Percentiles rank a stretch among this genome's conserved stretches.
Evolutionary conservation across 2,797 vertebrate genomes (phyloP).

Genomic region (Hoplostethus mediterraneus): DNA sequence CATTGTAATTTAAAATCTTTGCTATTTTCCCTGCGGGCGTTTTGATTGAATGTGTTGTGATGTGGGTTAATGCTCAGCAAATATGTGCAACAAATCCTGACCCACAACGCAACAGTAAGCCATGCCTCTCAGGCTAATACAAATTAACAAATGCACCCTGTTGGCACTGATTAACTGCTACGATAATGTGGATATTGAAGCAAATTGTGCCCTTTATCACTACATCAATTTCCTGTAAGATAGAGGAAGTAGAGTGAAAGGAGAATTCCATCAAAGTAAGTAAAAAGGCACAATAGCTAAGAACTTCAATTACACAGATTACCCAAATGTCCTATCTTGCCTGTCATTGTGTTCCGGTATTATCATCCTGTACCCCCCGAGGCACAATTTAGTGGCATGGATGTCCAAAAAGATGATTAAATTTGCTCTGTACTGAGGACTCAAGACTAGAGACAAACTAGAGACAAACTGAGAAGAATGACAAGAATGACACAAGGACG

Average conservation of each 20-base stretch:
- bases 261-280: conserved; percentile 42
- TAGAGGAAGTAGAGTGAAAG: conserved; percentile 28
- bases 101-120: conserved; percentile 9
- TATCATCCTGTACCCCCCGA: conserved; percentile 59
- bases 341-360: conserved; percentile 53
- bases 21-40: not conserved
- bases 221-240: conserved; percentile 34
- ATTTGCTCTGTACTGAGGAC: conserved; percentile 38
- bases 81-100: not conserved
- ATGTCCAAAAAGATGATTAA: conserved; percentile 47
- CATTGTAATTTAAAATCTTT: conserved; percentile 8
- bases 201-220: conserved; percentile 45
- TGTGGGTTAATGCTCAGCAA: conserved; percentile 15
- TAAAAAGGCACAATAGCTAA: conserved; percentile 40
- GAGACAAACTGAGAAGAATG: conserved; percentile 9
- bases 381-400: conserved; percentile 48
- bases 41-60: conserved; percentile 4
- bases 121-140: conserved; percentile 28
- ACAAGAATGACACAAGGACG: conserved; percentile 51
- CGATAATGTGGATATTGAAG: conserved; percentile 46
- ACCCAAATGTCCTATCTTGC: conserved; percentile 31
- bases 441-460: conserved; percentile 28
- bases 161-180: conserved; percentile 47
- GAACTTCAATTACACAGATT: conserved; percentile 43
- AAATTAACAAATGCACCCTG: conserved; percentile 31